Conservation (phyloP, 2,888 invertebrate species). For the Oxytorus armatus region DNA sequence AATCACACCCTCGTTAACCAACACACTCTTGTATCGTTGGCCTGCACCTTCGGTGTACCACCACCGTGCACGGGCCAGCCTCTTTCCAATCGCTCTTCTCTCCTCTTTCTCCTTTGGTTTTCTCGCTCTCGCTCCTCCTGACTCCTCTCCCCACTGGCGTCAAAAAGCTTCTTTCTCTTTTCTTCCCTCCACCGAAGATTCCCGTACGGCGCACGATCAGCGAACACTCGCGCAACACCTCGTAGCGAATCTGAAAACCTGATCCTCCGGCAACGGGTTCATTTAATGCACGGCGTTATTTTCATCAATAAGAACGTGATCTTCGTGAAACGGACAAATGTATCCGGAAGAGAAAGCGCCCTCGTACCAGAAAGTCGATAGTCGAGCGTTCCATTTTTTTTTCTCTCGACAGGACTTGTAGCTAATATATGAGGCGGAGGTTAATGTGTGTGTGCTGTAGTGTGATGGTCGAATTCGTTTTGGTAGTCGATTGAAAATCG, state of each 20-base stretch:
- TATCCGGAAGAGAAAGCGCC: slow-evolving; percentile 53
- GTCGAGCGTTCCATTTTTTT: slow-evolving; percentile 39
- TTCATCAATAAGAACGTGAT: slow-evolving; percentile 34
- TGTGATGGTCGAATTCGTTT: slow-evolving; percentile 72
- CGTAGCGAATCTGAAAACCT: slow-evolving; percentile 63
- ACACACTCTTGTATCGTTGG: slow-evolving; percentile 72
- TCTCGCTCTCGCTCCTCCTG: slow-evolving; percentile 5
- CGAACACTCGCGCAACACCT: slow-evolving; percentile 73
- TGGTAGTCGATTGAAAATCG: slow-evolving; percentile 80
- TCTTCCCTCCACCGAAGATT: slow-evolving; percentile 48
- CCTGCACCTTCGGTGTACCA: slow-evolving; percentile 63
- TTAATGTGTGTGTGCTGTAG: slow-evolving; percentile 3
- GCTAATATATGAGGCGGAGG: slow-evolving; percentile 47
- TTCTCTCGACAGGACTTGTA: slow-evolving; percentile 26
- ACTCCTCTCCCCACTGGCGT: not conserved
- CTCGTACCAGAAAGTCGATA: slow-evolving; percentile 16
- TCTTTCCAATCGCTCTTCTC: slow-evolving; percentile 66
- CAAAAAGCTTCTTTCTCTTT: slow-evolving; percentile 36
- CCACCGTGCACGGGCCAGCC: slow-evolving; percentile 58
- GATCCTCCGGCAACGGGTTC: slow-evolving; percentile 27
- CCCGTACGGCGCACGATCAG: slow-evolving; percentile 69
- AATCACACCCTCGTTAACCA: slow-evolving; percentile 83
- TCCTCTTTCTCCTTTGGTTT: slow-evolving; percentile 50
- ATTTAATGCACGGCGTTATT: slow-evolving; percentile 40
- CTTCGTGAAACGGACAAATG: slow-evolving; percentile 46